phyloP scores from a whole-genome alignment of 2,797 vertebrate species.

The Lepilemur septentrionalis region DNA sequence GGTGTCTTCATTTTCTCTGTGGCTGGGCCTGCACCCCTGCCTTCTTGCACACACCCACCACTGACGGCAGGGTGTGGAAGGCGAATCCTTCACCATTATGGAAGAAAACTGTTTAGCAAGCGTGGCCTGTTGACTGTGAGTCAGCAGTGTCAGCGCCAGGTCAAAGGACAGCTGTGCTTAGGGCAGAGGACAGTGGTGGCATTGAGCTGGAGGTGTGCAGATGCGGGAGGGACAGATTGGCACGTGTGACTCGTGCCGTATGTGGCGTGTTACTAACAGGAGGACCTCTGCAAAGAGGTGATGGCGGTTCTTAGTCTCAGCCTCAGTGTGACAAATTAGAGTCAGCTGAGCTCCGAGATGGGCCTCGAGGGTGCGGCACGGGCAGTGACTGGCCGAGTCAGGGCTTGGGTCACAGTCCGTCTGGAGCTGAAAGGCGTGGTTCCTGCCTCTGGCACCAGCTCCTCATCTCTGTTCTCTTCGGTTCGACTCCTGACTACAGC shows the following conservation, averaged over 20 bases:
- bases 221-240: too few species aligned
- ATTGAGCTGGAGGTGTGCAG: too few species aligned
- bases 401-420: neutral
- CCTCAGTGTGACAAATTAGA: neutral
- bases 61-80: neutral
- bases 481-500: neutral
- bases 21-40: neutral
- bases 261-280: too few species aligned
- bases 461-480: too few species aligned
- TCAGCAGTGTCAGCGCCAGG: neutral
- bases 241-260: neutral
- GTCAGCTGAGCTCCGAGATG: accelerated
- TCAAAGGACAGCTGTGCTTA: neutral
- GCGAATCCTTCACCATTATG: neutral
- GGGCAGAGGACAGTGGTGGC: neutral
- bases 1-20: neutral
- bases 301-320: neutral
- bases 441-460: accelerated
- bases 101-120: neutral
- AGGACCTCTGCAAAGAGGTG: neutral
- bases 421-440: neutral
- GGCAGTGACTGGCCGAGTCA: accelerated
- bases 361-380: neutral
- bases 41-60: neutral
- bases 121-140: too few species aligned